These are phyloP conservation scores for Scolopax mira DNA, from an alignment of 2,113 vertebrate genomes.

Conservation along the genomic window DNA sequence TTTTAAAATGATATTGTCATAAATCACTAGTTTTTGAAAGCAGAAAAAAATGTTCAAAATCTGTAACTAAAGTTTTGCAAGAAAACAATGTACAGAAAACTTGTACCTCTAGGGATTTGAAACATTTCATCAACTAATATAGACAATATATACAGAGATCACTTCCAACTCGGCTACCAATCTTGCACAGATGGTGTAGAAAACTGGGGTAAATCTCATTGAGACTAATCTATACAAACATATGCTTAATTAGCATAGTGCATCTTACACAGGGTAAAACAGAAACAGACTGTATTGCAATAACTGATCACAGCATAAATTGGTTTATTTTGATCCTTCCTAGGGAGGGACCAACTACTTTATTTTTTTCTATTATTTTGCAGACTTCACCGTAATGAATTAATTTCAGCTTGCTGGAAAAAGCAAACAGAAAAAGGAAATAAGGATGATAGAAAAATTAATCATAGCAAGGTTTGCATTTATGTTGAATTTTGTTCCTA, in stretches of 20 bases:
- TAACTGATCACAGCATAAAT: slow-evolving; percentile 62
- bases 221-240: slow-evolving; percentile 67
- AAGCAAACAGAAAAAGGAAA: not conserved
- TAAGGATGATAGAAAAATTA: not conserved
- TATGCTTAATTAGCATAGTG: slow-evolving; percentile 69
- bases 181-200: slow-evolving; percentile 61
- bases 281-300: slow-evolving; percentile 65
- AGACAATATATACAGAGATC: not conserved
- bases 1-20: not conserved
- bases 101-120: not conserved
- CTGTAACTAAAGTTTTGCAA: not conserved
- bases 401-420: slow-evolving; percentile 1
- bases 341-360: not conserved
- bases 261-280: slow-evolving; percentile 54
- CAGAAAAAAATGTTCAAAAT: not conserved
- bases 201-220: slow-evolving; percentile 59
- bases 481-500: not conserved
- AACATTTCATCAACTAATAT: slow-evolving; percentile 3
- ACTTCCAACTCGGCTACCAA: not conserved
- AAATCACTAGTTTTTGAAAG: not conserved
- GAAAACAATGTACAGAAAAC: not conserved
- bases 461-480: not conserved
- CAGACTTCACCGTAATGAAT: not conserved
- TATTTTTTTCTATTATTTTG: not conserved
- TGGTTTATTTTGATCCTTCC: slow-evolving; percentile 66